Percentiles rank a stretch among this genome's conserved stretches.
These are phyloP conservation scores for Microctonus brassicae DNA, from an alignment of 2,888 invertebrate genomes.

Conservation along the genomic window DNA sequence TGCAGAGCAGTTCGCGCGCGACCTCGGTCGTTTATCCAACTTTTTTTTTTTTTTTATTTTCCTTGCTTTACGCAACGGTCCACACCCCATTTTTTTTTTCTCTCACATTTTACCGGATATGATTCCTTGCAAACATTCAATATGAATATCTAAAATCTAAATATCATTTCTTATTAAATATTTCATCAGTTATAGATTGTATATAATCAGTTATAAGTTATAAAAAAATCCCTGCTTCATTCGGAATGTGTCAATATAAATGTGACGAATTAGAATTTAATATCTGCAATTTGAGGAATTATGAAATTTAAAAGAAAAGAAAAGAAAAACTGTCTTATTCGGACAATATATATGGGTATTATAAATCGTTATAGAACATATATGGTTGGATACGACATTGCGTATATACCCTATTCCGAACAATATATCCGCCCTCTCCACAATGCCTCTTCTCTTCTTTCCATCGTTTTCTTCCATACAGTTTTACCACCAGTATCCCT, in stretches of 20 bases:
- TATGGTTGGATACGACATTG: constrained; percentile 52
- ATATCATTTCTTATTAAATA: neutral
- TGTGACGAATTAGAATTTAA: too few species aligned
- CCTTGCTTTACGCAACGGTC: neutral
- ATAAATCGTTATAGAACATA: constrained; percentile 60
- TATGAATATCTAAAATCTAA: neutral
- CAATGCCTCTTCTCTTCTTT: constrained; percentile 44
- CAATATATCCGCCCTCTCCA: constrained; percentile 43
- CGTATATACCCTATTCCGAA: constrained; percentile 36
- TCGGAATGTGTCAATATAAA: too few species aligned
- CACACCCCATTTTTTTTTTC: constrained; percentile 21
- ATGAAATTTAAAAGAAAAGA: constrained; percentile 24
- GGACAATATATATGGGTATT: constrained; percentile 54
- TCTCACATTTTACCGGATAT: constrained; percentile 16
- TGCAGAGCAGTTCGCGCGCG: constrained; percentile 59
- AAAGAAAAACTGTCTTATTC: constrained; percentile 53
- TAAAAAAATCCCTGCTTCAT: too few species aligned
- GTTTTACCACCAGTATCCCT: constrained; percentile 12
- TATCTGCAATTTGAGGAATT: too few species aligned
- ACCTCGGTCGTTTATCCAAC: constrained; percentile 49
- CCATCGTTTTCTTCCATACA: constrained; percentile 31
- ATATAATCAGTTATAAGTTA: too few species aligned
- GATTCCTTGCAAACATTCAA: constrained; percentile 4
- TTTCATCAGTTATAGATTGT: too few species aligned
- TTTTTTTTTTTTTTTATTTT: constrained; percentile 41